A percentile compares a stretch with the other conserved stretches of the same genome.
These are phyloP conservation scores for Lypha dubia DNA, from an alignment of 2,888 invertebrate species.

Conservation along the genomic window DNA sequence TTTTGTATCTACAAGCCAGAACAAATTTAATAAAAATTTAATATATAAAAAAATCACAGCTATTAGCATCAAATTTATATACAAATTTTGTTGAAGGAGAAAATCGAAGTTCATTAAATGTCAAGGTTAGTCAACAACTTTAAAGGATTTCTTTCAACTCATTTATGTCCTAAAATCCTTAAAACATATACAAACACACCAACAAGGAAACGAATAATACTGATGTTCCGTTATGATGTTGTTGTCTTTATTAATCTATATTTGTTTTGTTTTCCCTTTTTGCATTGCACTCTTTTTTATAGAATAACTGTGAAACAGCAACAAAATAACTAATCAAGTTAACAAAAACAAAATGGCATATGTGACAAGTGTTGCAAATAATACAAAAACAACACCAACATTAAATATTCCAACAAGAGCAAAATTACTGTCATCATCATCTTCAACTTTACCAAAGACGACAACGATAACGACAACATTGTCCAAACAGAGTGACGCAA, in stretches of 20 bases:
- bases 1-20: neutral
- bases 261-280: neutral
- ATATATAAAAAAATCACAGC: neutral
- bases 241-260: neutral
- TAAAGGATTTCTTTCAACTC: slow-evolving; percentile 40
- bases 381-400: slow-evolving; percentile 50
- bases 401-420: slow-evolving; percentile 19
- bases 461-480: slow-evolving; percentile 37
- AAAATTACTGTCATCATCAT: slow-evolving; percentile 5
- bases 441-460: slow-evolving; percentile 24
- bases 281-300: slow-evolving; percentile 1
- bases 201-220: neutral
- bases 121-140: slow-evolving; percentile 69
- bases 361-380: slow-evolving; percentile 43
- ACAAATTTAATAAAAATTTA: neutral
- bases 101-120: slow-evolving; percentile 67
- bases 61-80: neutral
- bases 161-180: slow-evolving; percentile 1
- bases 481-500: slow-evolving; percentile 46
- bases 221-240: slow-evolving; percentile 10
- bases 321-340: neutral
- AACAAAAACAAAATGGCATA: slow-evolving; percentile 51
- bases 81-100: slow-evolving; percentile 17
- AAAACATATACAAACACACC: neutral
- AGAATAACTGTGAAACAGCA: slow-evolving; percentile 10